phyloP scores from a whole-genome alignment of 2,888 invertebrate species.

The Papilio elwesi region DNA sequence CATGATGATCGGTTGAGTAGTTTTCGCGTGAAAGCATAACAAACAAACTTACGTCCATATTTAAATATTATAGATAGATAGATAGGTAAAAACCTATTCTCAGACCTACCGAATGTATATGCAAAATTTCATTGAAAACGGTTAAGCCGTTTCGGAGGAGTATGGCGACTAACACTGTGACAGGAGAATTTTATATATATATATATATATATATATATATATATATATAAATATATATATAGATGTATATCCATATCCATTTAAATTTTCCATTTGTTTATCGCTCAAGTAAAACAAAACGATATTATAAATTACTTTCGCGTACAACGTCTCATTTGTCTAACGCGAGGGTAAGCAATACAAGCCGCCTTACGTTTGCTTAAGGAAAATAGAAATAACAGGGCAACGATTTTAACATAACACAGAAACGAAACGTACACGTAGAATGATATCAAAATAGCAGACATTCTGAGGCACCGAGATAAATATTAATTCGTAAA shows the following conservation, averaged over 20 bases:
- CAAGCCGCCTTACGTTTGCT: slow-evolving; percentile 46
- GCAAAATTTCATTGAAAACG: too few species aligned
- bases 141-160: too few species aligned
- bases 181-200: too few species aligned
- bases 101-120: too few species aligned
- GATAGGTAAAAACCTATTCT: too few species aligned
- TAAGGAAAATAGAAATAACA: slow-evolving; percentile 56
- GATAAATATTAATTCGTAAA: slow-evolving; percentile 61
- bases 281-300: background rate
- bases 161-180: too few species aligned
- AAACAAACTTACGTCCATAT: too few species aligned
- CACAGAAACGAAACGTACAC: slow-evolving; percentile 49
- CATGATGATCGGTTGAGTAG: too few species aligned
- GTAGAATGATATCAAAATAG: slow-evolving; percentile 59
- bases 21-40: too few species aligned
- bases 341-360: slow-evolving; percentile 37
- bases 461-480: slow-evolving; percentile 54
- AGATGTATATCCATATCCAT: background rate
- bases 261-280: slow-evolving; percentile 1
- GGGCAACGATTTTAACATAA: slow-evolving; percentile 59
- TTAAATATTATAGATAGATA: too few species aligned
- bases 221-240: too few species aligned
- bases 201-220: too few species aligned
- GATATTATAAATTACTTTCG: slow-evolving; percentile 8
- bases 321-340: slow-evolving; percentile 44